phyloP scores from a whole-genome alignment of 2,113 vertebrate species.

The Myiopsitta monachus region DNA sequence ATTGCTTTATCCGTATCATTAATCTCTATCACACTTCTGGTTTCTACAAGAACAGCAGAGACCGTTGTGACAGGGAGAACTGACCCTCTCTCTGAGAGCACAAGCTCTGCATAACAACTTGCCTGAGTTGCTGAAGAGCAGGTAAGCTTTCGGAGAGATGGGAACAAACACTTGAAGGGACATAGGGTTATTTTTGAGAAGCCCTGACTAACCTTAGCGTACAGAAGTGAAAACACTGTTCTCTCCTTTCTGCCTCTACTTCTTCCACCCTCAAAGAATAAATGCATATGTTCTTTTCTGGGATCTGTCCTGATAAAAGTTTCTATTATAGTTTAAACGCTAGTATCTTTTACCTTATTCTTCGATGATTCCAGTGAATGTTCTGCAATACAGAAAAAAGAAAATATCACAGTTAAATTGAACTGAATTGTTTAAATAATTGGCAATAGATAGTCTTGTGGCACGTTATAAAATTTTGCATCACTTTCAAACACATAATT shows the following conservation, averaged over 20 bases:
- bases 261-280: neutral
- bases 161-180: neutral
- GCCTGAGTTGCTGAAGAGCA: neutral
- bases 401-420: neutral
- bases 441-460: neutral
- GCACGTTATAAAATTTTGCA: neutral
- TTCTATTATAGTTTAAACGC: neutral
- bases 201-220: neutral
- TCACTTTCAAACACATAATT: neutral
- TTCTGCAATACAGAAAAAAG: constrained; percentile 77
- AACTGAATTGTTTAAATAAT: neutral
- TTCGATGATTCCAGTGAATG: constrained; percentile 88
- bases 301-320: neutral
- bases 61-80: neutral
- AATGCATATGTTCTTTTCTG: neutral
- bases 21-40: neutral
- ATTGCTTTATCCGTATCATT: rapidly evolving
- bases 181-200: neutral
- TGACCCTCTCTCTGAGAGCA: neutral
- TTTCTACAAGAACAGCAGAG: neutral
- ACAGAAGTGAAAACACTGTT: neutral
- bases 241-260: neutral
- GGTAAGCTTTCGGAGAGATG: neutral
- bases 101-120: rapidly evolving
- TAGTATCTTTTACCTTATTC: constrained; percentile 81